These are phyloP conservation scores for Myanophis thanlyinensis DNA, from an alignment of 2,113 vertebrate genomes.

Conservation along the genomic window DNA sequence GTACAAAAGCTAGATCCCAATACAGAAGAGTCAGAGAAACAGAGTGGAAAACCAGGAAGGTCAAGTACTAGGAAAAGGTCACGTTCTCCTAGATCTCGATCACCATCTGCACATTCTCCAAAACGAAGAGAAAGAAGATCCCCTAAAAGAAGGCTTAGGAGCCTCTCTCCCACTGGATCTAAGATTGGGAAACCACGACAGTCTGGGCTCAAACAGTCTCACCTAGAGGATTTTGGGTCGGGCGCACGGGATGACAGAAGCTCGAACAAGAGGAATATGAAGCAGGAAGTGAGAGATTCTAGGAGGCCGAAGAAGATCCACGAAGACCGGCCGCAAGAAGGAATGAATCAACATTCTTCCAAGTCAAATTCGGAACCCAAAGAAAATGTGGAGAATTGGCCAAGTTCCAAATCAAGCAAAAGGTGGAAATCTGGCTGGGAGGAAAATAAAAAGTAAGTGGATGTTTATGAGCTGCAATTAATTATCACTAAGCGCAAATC, in stretches of 20 bases:
- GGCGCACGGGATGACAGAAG: slow-evolving; percentile 78
- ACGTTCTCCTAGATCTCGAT: slow-evolving; percentile 81
- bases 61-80: slow-evolving; percentile 85
- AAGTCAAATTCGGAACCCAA: slow-evolving; percentile 78
- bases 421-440: slow-evolving; percentile 96
- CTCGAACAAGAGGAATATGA: slow-evolving; percentile 75
- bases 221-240: slow-evolving; percentile 67
- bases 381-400: slow-evolving; percentile 81
- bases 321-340: slow-evolving; percentile 80
- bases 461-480: not conserved
- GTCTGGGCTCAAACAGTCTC: slow-evolving; percentile 72
- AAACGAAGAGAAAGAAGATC: slow-evolving; percentile 90
- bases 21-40: slow-evolving; percentile 76
- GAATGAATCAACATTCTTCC: slow-evolving; percentile 71
- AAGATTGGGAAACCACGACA: slow-evolving; percentile 80
- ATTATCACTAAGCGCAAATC: slow-evolving; percentile 9
- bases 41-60: slow-evolving; percentile 75
- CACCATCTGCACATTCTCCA: slow-evolving; percentile 78
- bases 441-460: slow-evolving; percentile 91
- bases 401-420: slow-evolving; percentile 78
- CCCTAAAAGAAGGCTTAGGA: slow-evolving; percentile 84
- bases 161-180: slow-evolving; percentile 78
- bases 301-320: slow-evolving; percentile 79
- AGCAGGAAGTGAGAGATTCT: slow-evolving; percentile 77
- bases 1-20: slow-evolving; percentile 78